These are phyloP conservation scores for Monodelphis domestica DNA, from an alignment of 2,797 vertebrate genomes.

Conservation along the genomic window DNA sequence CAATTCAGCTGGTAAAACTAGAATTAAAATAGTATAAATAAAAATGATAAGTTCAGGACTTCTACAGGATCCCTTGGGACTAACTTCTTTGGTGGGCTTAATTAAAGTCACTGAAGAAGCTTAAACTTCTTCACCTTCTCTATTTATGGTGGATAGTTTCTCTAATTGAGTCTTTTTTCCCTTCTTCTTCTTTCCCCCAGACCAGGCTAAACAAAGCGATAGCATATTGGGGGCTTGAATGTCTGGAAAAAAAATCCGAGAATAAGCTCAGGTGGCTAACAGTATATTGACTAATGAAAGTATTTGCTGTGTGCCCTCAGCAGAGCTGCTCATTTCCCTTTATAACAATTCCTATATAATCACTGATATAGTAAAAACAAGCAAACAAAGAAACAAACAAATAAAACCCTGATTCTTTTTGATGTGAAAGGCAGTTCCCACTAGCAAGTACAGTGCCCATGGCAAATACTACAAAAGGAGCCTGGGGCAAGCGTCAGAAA, in stretches of 20 bases:
- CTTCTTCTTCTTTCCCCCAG: conserved; percentile 4
- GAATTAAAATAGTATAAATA: conserved; percentile 59
- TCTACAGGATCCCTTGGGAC: conserved; percentile 52
- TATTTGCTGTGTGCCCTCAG: background rate
- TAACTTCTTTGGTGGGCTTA: conserved; percentile 67
- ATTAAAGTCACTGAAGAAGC: conserved; percentile 71
- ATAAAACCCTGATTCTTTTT: background rate
- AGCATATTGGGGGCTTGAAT: background rate
- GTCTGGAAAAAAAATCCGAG: background rate
- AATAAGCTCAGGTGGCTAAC: background rate
- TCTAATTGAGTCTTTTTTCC: conserved; percentile 23
- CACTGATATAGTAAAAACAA: background rate
- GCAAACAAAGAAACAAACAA: background rate
- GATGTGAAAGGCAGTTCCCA: background rate
- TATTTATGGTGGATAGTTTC: conserved; percentile 4
- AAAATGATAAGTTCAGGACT: conserved; percentile 57
- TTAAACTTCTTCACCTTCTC: conserved; percentile 13
- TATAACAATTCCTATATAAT: too few species aligned
- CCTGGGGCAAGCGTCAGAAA: background rate
- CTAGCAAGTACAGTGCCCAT: background rate
- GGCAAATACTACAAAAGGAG: background rate
- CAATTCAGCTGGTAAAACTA: conserved; percentile 42
- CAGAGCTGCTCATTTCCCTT: conserved; percentile 7
- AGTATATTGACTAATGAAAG: background rate
- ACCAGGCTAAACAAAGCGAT: conserved; percentile 1